phyloP scores from a whole-genome alignment of 1,140 invertebrate genomes.

The Anoplophora glabripennis region DNA sequence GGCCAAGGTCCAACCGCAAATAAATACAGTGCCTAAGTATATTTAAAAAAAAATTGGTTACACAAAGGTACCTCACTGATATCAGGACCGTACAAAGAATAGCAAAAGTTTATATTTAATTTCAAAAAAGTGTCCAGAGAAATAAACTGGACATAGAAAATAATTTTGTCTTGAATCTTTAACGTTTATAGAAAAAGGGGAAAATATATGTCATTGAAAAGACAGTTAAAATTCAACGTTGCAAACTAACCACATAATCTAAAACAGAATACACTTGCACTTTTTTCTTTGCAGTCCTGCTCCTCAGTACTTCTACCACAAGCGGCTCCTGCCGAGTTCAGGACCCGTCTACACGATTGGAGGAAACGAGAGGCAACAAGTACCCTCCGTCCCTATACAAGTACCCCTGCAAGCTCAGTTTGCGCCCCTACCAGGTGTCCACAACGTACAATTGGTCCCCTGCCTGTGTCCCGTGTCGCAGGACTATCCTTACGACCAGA shows the following conservation, averaged over 20 bases:
- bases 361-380: not conserved
- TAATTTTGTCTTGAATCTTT: too few species aligned
- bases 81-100: not conserved
- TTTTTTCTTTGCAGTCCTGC: constrained; percentile 18
- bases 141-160: too few species aligned
- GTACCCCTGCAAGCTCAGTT: constrained; percentile 35
- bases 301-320: constrained; percentile 19
- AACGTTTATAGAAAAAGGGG: too few species aligned
- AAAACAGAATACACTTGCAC: not conserved
- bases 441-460: constrained; percentile 54
- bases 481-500: constrained; percentile 23
- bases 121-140: too few species aligned
- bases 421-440: constrained; percentile 29
- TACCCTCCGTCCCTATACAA: constrained; percentile 35
- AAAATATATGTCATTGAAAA: too few species aligned
- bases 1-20: not conserved
- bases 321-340: constrained; percentile 1
- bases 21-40: too few species aligned
- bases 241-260: too few species aligned
- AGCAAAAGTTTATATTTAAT: too few species aligned
- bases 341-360: constrained; percentile 14
- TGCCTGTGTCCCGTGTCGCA: constrained; percentile 52
- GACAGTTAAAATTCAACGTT: too few species aligned
- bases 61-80: too few species aligned
- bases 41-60: too few species aligned